A percentile compares a stretch with the other conserved stretches of the same genome.
Conservation (phyloP, 1,140 invertebrate genomes). For the Pachyrhynchus sulphureomaculatus region DNA sequence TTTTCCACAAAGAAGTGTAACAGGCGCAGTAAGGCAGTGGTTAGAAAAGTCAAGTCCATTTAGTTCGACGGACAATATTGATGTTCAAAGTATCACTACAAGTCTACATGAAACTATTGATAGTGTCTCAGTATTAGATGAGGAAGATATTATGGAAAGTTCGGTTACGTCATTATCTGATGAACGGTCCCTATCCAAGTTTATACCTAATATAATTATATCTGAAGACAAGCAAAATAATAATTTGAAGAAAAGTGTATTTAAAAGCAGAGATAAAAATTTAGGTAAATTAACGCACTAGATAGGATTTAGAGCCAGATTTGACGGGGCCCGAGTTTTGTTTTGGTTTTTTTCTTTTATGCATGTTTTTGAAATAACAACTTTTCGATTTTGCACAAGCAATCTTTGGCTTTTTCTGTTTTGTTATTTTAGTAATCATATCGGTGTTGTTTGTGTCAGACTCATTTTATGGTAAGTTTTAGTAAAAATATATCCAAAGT, state of each 20-base stretch:
- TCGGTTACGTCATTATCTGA: constrained; percentile 9
- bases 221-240: constrained; percentile 24
- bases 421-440: constrained; percentile 24
- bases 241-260: not conserved
- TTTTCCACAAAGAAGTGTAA: constrained; percentile 42
- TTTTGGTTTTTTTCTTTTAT: constrained; percentile 35
- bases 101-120: constrained; percentile 33
- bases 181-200: constrained; percentile 13
- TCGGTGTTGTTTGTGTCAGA: constrained; percentile 28
- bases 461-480: constrained; percentile 39
- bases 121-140: constrained; percentile 31
- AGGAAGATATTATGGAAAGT: constrained; percentile 30
- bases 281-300: constrained; percentile 39
- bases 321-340: constrained; percentile 48
- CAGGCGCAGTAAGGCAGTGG: constrained; percentile 47
- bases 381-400: constrained; percentile 37
- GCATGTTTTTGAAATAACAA: constrained; percentile 19
- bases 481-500: not conserved
- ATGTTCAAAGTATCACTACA: constrained; percentile 30
- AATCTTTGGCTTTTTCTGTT: constrained; percentile 45
- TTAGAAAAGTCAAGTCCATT: constrained; percentile 41
- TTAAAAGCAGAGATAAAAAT: not conserved
- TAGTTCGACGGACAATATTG: constrained; percentile 38
- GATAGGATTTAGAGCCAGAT: constrained; percentile 20
- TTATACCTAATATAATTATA: constrained; percentile 21